Evolutionary conservation across 2,113 vertebrate genomes (phyloP).

Genomic region (Mus musculus): GRCm39 chr9:61568001-61568500

Average conservation of each 20-base stretch:
- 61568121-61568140: constrained; percentile 2
- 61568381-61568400: background rate
- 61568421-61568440: background rate
- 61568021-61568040: background rate
- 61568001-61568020: background rate
- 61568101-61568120: background rate
- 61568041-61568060: background rate
- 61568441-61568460: background rate
- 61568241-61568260: background rate
- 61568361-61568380: background rate
- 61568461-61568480: background rate
- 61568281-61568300: background rate
- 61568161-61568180: background rate
- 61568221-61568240: background rate
- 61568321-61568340: background rate
- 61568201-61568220: background rate
- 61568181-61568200: background rate
- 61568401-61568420: background rate
- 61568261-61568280: background rate
- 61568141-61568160: background rate
- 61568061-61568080: background rate
- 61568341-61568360: background rate
- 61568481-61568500: background rate
- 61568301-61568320: background rate
- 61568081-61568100: background rate